Evolutionary conservation across 2,113 vertebrate species (phyloP).

Genomic region (Eleginops maclovinus): DNA sequence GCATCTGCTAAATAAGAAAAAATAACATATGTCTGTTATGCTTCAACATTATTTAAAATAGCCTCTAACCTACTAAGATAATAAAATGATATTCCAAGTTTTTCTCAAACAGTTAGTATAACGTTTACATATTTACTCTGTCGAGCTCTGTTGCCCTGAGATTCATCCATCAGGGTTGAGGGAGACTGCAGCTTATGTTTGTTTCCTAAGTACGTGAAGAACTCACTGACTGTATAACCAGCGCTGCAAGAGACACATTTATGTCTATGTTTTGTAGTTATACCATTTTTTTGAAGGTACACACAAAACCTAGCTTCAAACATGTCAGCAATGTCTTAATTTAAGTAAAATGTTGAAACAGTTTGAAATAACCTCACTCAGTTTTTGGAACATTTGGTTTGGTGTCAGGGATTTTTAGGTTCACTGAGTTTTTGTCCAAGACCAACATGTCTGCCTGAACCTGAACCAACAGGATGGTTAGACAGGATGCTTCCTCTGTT

Average conservation of each 20-base stretch:
- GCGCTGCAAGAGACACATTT: background rate
- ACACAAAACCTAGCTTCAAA: background rate
- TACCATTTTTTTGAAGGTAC: background rate
- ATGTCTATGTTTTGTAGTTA: background rate
- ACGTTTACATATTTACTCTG: background rate
- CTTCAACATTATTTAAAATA: background rate
- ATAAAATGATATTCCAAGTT: background rate
- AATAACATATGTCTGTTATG: background rate
- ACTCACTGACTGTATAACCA: background rate
- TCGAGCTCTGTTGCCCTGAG: background rate
- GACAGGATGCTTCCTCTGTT: conserved; percentile 13
- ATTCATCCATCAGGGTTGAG: conserved; percentile 1
- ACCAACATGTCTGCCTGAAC: background rate
- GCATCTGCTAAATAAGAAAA: background rate
- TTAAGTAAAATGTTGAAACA: background rate
- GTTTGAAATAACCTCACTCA: background rate
- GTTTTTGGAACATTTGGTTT: background rate
- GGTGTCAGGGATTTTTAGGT: background rate
- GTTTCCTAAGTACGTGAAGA: background rate
- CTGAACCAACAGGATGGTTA: background rate
- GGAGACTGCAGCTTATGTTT: conserved; percentile 6
- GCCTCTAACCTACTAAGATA: background rate
- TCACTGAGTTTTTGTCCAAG: background rate
- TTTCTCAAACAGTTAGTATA: background rate
- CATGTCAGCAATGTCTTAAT: too few species aligned